These are phyloP conservation scores for Sarcophaga rosellei DNA, from an alignment of 2,888 invertebrate genomes.

Conservation along the genomic window DNA sequence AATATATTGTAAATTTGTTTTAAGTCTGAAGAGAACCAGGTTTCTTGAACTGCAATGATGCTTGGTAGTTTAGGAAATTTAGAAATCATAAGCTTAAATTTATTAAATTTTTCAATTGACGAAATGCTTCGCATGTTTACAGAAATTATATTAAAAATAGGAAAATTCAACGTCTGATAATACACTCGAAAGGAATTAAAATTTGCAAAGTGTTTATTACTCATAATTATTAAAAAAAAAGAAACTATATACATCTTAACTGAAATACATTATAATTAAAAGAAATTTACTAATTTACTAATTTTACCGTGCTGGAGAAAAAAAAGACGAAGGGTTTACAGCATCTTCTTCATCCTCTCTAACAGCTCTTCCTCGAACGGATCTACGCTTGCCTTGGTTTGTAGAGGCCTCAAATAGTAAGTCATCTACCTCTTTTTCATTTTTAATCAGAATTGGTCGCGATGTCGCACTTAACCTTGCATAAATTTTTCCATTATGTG, in stretches of 20 bases:
- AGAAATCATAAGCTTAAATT: background rate
- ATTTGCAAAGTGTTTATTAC: background rate
- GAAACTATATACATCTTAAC: background rate
- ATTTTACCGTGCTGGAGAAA: background rate
- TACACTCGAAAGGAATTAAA: background rate
- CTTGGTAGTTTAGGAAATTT: background rate
- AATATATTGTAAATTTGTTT: background rate
- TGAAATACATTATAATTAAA: background rate
- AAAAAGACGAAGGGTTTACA: background rate
- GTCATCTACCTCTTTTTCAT: too few relatives aligned
- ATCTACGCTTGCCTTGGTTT: too few relatives aligned
- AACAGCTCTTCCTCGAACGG: too few relatives aligned
- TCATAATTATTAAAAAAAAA: background rate
- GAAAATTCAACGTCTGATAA: background rate
- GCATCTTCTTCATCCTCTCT: background rate
- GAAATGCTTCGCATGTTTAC: background rate
- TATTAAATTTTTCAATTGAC: background rate
- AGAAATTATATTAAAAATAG: background rate
- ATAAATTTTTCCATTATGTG: too few relatives aligned
- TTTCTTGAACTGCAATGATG: slow-evolving; percentile 2
- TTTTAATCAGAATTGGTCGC: too few relatives aligned
- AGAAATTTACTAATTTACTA: background rate
- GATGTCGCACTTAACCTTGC: too few relatives aligned
- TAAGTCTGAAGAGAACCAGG: background rate
- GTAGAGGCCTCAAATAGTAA: too few relatives aligned